Percentiles rank a stretch among this genome's conserved stretches.
Conservation (phyloP, 2,797 vertebrate species). For the Anguilla anguilla region DNA sequence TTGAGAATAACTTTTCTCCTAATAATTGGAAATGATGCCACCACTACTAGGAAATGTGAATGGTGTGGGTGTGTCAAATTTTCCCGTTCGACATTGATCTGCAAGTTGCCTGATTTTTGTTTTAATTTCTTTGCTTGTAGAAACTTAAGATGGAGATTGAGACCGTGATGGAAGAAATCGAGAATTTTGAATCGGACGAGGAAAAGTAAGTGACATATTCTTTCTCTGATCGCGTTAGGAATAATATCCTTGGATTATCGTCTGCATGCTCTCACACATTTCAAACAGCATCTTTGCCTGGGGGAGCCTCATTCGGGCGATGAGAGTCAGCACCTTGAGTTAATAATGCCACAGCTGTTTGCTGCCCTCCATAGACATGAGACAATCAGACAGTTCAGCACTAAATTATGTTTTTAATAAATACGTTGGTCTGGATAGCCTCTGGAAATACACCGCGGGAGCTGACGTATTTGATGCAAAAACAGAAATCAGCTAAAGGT, state of each 20-base stretch:
- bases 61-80: neutral
- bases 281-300: neutral
- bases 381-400: neutral
- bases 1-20: neutral
- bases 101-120: neutral
- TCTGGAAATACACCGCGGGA: neutral
- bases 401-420: neutral
- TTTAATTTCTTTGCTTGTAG: constrained; percentile 46
- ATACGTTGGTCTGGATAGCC: neutral
- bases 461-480: neutral
- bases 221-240: neutral
- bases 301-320: neutral
- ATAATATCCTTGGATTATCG: neutral
- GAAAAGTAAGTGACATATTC: constrained; percentile 63
- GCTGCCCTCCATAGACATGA: neutral
- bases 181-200: constrained; percentile 56
- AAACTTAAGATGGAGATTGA: constrained; percentile 63
- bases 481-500: neutral
- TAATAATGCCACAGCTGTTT: neutral
- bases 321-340: neutral
- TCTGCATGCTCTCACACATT: neutral
- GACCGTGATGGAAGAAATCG: constrained; percentile 45
- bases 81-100: neutral
- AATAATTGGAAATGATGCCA: neutral
- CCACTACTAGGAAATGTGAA: neutral